phyloP scores from a whole-genome alignment of 2,888 invertebrate species.

The Blera fallax region DNA sequence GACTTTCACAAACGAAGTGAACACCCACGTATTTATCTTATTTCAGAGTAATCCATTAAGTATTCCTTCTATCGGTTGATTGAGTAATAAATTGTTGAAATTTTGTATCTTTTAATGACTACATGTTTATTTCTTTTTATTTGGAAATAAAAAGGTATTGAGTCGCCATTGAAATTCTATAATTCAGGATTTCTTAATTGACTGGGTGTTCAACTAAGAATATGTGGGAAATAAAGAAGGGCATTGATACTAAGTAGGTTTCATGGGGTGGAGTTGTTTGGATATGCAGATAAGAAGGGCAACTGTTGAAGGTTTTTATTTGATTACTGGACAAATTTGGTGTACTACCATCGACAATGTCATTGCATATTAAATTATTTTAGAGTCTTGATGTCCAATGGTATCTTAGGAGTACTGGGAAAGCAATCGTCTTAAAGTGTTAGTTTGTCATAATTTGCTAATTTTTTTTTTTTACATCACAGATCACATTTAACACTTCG shows the following conservation, averaged over 20 bases:
- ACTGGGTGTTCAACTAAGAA: not conserved
- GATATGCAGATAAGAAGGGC: too few relatives aligned
- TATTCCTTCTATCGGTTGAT: not conserved
- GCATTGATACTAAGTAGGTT: not conserved
- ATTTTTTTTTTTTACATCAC: too few relatives aligned
- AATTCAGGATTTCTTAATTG: not conserved
- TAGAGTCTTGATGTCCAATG: too few relatives aligned
- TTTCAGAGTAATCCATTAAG: not conserved
- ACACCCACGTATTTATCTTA: slow-evolving; percentile 11
- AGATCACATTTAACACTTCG: too few relatives aligned
- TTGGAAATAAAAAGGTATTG: not conserved
- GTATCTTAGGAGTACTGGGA: too few relatives aligned
- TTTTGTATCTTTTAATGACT: not conserved
- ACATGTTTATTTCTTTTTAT: not conserved
- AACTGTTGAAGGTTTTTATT: too few relatives aligned
- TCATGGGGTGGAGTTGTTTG: too few relatives aligned
- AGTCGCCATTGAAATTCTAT: not conserved
- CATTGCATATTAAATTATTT: too few relatives aligned
- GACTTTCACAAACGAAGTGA: slow-evolving; percentile 29
- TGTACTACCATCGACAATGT: too few relatives aligned
- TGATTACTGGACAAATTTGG: too few relatives aligned
- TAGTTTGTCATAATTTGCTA: too few relatives aligned
- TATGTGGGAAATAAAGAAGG: not conserved
- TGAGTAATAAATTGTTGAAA: not conserved
- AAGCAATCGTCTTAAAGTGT: too few relatives aligned